Base-by-base conservation (phyloP, 2,888 invertebrate genomes). In the Euzetes globulus region DNA sequence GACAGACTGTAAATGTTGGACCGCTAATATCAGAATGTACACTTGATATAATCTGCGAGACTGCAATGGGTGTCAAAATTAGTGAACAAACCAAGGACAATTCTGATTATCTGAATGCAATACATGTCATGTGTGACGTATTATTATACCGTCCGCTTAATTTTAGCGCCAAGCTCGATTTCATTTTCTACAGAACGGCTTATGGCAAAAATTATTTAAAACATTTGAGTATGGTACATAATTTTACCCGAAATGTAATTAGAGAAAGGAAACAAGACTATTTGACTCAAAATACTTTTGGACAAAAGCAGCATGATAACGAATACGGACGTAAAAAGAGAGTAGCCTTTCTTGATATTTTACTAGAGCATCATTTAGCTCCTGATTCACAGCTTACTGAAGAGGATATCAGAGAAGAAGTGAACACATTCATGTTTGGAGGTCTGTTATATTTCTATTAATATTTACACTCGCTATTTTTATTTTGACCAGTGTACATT, bases 61-160 rank as follows among this genome's bases (percentile, higher is more conserved):
- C 58, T 58, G 58, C 58, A 27, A 58, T 58, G 58, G 58, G 58
- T 13, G 58, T 58, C 27, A 58, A 58, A 22, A 58, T 58, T n/a
- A n/a, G n/a, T n/a, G n/a, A n/a, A 7, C 19, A 25, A 15, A 27
- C 58, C 11, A 25, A 58, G 19, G 27, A 17, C 2, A 4, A 58
- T 27, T 15, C 27, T 4, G 58, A 58, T 27, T 58, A 58, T 58
- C 27, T 58, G 3, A 58, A 25, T 3, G 25, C 58, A 1, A 11
- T 58, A 15, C 27, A 58, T 15, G 29, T 58, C 1, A 4, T 58
- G 15, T 25, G 58, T 5, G 58, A 58, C 2, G 15, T 4, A 4
- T 58, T 58, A 27, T 27, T 58, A 27, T 11, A 11, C 11, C 25
- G 58, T 6, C 25, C 4, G 4, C 7, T 58, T 1, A 13, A 58